phyloP scores from a whole-genome alignment of 2,113 vertebrate genomes.

The Pan paniscus region DNA sequence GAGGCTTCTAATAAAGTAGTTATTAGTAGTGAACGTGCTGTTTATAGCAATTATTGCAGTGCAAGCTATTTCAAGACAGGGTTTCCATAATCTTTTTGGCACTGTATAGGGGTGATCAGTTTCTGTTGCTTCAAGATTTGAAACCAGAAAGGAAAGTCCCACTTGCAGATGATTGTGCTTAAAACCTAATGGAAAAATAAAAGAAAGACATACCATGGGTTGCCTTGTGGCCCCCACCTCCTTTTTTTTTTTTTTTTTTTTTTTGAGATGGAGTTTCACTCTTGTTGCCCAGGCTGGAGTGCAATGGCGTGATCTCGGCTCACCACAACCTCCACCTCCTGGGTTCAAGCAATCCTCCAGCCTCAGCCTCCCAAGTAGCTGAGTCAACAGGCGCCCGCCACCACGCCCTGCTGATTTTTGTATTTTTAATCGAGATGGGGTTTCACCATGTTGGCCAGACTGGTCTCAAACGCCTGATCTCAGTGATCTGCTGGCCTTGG shows the following conservation, averaged over 20 bases:
- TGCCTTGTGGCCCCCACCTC: neutral
- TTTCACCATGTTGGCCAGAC: too few relatives aligned
- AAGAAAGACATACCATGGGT: neutral
- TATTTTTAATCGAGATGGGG: too few relatives aligned
- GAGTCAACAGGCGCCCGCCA: too few relatives aligned
- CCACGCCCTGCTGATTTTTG: too few relatives aligned
- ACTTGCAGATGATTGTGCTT: neutral
- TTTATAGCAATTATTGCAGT: conserved; percentile 5
- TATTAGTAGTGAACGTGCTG: neutral
- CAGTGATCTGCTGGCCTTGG: too few relatives aligned
- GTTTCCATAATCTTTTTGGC: neutral
- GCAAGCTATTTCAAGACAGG: neutral
- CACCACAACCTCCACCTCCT: too few relatives aligned
- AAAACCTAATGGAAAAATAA: neutral
- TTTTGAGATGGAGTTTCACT: neutral
- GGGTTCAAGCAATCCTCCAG: too few relatives aligned
- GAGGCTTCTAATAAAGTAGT: conserved; percentile 19
- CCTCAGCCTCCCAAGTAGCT: too few relatives aligned
- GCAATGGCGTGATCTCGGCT: too few relatives aligned
- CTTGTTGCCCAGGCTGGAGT: neutral
- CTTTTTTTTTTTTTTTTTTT: neutral
- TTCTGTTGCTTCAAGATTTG: conserved; percentile 28
- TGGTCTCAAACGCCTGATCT: too few relatives aligned
- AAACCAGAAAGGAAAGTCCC: neutral
- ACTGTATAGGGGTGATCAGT: neutral